These are phyloP conservation scores for Anadara kagoshimensis DNA, from an alignment of 1,140 invertebrate genomes.

Conservation along the genomic window DNA sequence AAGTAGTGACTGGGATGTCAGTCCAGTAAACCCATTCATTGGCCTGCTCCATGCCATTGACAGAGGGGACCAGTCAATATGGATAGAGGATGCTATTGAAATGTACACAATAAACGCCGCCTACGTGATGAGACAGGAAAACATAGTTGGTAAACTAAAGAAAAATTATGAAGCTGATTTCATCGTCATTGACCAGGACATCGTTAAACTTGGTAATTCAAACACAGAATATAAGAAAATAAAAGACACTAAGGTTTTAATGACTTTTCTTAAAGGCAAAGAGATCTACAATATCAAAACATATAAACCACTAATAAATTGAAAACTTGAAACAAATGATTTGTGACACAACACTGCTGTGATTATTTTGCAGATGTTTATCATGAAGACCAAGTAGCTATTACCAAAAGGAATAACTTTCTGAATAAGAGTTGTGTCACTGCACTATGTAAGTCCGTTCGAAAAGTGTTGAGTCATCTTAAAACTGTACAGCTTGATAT, in stretches of 20 bases:
- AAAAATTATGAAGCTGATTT: slow-evolving; percentile 37
- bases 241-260: slow-evolving; percentile 11
- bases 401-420: too few species aligned
- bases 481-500: too few species aligned
- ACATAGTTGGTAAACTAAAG: slow-evolving; percentile 26
- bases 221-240: slow-evolving; percentile 8
- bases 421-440: too few species aligned
- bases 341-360: too few species aligned
- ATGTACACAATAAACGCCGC: slow-evolving; percentile 41
- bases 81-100: slow-evolving; percentile 36
- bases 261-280: slow-evolving; percentile 27
- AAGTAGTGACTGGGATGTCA: slow-evolving; percentile 49
- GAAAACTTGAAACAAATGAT: too few species aligned
- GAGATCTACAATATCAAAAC: not conserved
- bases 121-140: slow-evolving; percentile 42
- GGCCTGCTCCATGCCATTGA: slow-evolving; percentile 28
- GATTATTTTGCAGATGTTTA: too few species aligned
- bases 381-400: too few species aligned
- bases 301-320: too few species aligned
- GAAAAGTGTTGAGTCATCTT: too few species aligned
- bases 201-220: slow-evolving; percentile 3
- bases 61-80: slow-evolving; percentile 31
- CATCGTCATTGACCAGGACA: slow-evolving; percentile 28
- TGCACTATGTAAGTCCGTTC: too few species aligned
- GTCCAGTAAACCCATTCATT: slow-evolving; percentile 34